Base-by-base conservation (phyloP, 1,140 invertebrate species). In the Monochamus saltuarius region DNA sequence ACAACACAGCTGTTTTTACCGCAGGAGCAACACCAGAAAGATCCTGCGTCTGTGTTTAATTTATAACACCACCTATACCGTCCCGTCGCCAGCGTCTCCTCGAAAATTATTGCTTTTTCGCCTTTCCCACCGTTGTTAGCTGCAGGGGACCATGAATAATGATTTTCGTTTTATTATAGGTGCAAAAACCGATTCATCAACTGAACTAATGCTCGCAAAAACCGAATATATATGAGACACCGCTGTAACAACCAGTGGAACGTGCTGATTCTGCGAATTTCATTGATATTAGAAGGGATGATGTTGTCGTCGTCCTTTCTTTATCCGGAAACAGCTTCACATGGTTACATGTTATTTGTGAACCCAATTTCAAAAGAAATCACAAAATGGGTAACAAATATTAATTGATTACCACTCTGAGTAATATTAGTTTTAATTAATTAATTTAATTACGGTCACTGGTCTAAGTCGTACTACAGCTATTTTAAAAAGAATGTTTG, bases 121-220 rank as follows among this genome's bases (percentile, higher is more conserved):
- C 62, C 57, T 57, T 56, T 38, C 53, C 55, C 52, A 34, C 53
- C 59, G 59, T 47, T 17, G 59, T 51, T 39, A 55, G 57, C 61
- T 61, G 61, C 40, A 40, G 36, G 54, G 59, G 62, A 65, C 39
- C 59, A 56, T 69, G 67, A 69, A 69, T 69, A 69, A 69, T 66
- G 67, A 69, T 66, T 67, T 67, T 69, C 64, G 63, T 69, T 69
- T 67, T 64, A 69, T 69, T 56, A 56, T 43, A 22, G 29, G 52
- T 29, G 40, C 46, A 61, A 65, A 57, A 55, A 36, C 36, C 57
- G 17, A 47, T 45, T 46, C 40, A 45, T 47, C 54, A 37, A 42
- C 22, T 19, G 16, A 53, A 53, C 51, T 53, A 51, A 51, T 51
- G 49, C 14, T n/a, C 29, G 34, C 29, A 51, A 51, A 51, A 51